Base-by-base conservation (phyloP, 1,140 invertebrate genomes). In the Drosophila arizonae region DNA sequence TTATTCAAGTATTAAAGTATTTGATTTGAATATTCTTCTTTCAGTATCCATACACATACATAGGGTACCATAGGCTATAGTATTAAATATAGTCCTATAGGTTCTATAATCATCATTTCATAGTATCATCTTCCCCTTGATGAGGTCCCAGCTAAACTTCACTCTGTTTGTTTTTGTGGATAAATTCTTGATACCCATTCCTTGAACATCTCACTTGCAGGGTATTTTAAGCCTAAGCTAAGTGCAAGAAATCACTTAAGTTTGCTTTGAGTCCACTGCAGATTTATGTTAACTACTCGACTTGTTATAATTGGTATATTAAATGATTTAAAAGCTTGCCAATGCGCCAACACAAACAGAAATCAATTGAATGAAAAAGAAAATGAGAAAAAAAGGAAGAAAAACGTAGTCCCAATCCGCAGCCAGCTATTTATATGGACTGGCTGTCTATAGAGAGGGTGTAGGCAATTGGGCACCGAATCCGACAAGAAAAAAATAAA, bases 291-390 rank as follows among this genome's bases (percentile, higher is more conserved):
- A 89, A 88, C 84, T 85, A 89, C 77, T 84, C 77, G 79, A 88
- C 85, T 88, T 89, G 85, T 88, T 89, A 88, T 88, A 88, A 88
- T 88, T 88, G 84, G 85, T 88, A 88, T 88, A 88, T 88, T 88
- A 88, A 88, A 88, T 88, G 84, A 88, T 88, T 88, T 88, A 84
- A 88, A 86, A 87, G 84, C 72, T 72, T 77, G 77, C 64, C 72
- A 70, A 78, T 65, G 80, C 72, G 70, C 70, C 72, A 88, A 79
- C 77, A 76, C 74, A 86, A 86, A 85, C 81, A 85, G 81, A 85
- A 89, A 88, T 88, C 82, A 87, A 87, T 87, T 84, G 58, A 43
- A 46, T 46, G 43, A 46, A 46, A 45, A 6, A 8, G 43, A 30
- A 30, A 30, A 30, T 30, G 28, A 30, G 28, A 30, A 6, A 30